phyloP scores from a whole-genome alignment of 2,888 invertebrate species.

The Caenorhabditis plicata region DNA sequence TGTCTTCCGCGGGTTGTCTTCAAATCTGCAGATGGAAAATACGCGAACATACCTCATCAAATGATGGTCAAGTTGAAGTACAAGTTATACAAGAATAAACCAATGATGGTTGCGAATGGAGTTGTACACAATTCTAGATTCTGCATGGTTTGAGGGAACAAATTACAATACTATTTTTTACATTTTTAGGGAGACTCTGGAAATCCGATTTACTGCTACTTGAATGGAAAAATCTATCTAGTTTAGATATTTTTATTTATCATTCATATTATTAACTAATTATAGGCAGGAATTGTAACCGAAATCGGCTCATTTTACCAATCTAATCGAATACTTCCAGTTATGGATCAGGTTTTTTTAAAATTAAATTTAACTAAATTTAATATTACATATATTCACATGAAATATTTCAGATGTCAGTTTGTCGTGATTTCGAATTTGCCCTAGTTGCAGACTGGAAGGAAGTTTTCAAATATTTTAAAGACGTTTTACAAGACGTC shows the following conservation, averaged over 20 bases:
- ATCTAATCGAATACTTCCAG: too few species aligned
- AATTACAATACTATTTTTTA: not conserved
- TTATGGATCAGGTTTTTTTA: too few species aligned
- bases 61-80: conserved; percentile 15
- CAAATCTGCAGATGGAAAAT: conserved; percentile 6
- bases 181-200: conserved; percentile 26
- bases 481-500: conserved; percentile 16
- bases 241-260: not conserved
- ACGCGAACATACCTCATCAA: conserved; percentile 6
- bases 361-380: too few species aligned
- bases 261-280: not conserved
- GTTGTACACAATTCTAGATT: conserved; percentile 7
- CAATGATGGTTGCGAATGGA: conserved; percentile 14
- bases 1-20: not conserved
- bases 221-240: conserved; percentile 7
- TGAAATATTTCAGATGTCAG: conserved; percentile 4
- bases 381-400: too few species aligned
- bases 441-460: conserved; percentile 18
- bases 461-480: conserved; percentile 10
- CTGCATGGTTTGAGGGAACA: conserved; percentile 22
- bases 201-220: conserved; percentile 25
- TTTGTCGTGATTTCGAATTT: conserved; percentile 26
- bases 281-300: conserved; percentile 13
- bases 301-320: conserved; percentile 21
- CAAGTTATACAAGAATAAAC: conserved; percentile 2